Conservation (phyloP, 1,140 invertebrate genomes). For the Delia radicum region DNA sequence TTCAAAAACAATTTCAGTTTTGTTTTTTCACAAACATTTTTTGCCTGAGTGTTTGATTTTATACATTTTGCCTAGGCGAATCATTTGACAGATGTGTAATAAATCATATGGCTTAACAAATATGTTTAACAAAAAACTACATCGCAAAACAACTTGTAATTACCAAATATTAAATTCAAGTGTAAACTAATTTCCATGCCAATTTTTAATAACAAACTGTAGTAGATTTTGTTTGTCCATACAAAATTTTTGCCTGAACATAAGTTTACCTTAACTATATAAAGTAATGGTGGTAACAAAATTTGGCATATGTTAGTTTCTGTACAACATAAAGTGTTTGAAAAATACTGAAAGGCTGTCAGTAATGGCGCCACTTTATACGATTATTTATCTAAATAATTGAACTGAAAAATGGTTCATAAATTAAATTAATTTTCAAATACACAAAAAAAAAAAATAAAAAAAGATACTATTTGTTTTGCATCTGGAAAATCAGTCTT, state of each 20-base stretch:
- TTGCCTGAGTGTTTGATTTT: too few species aligned
- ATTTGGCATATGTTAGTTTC: not conserved
- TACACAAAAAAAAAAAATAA: not conserved
- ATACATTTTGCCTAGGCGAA: not conserved
- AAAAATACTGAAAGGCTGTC: conserved; percentile 8
- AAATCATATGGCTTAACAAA: not conserved
- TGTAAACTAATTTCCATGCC: conserved; percentile 18
- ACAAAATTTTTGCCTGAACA: not conserved
- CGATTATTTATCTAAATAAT: conserved; percentile 21
- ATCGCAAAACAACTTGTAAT: conserved; percentile 13
- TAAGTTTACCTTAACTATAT: not conserved
- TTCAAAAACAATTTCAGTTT: too few species aligned
- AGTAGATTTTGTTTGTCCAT: not conserved
- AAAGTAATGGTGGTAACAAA: not conserved
- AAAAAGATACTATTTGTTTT: too few species aligned
- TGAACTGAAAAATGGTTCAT: conserved; percentile 22
- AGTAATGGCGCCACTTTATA: conserved; percentile 20
- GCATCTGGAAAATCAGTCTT: too few species aligned
- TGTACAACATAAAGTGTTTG: not conserved
- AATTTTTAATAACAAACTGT: not conserved
- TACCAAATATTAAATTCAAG: conserved; percentile 8
- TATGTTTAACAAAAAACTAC: not conserved
- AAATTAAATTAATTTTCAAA: conserved; percentile 10
- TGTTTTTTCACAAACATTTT: too few species aligned
- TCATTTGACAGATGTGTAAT: not conserved